Evolutionary conservation across 1,140 invertebrate genomes (phyloP).

Genomic region (Lordiphosa mommai): DNA sequence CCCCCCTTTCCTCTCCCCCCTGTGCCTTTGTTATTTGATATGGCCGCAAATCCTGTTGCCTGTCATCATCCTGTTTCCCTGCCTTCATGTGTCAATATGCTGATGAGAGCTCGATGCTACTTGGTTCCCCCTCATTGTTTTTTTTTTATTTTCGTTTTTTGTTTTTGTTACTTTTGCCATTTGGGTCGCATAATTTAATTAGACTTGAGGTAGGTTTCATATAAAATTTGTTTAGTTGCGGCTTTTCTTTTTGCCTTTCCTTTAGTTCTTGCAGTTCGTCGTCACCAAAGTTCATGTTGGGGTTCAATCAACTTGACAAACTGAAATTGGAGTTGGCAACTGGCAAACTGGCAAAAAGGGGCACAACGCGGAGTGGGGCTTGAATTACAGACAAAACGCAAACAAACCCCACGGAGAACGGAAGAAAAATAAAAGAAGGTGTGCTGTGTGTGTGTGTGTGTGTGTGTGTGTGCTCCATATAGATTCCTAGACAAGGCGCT

Average conservation of each 20-base stretch:
- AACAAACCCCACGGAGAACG: neutral
- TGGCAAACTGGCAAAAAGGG: neutral
- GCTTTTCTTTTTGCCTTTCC: slow-evolving; percentile 11
- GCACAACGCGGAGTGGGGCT: neutral
- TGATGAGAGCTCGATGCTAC: slow-evolving; percentile 11
- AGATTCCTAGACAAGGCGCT: neutral
- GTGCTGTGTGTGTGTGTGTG: neutral
- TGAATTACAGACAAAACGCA: slow-evolving; percentile 33
- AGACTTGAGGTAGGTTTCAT: slow-evolving; percentile 50
- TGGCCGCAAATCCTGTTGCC: slow-evolving; percentile 4
- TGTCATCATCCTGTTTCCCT: slow-evolving; percentile 15
- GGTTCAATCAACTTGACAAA: slow-evolving; percentile 61
- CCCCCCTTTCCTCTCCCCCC: neutral
- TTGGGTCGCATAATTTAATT: slow-evolving; percentile 53
- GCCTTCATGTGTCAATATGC: slow-evolving; percentile 20
- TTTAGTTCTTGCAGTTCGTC: neutral
- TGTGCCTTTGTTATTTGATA: slow-evolving; percentile 10
- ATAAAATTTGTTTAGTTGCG: slow-evolving; percentile 19
- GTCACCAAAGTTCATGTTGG: slow-evolving; percentile 38
- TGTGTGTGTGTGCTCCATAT: neutral
- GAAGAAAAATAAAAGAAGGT: neutral
- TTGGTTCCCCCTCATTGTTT: neutral
- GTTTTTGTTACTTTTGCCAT: slow-evolving; percentile 4
- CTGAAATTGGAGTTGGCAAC: slow-evolving; percentile 39
- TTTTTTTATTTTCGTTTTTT: neutral